Conservation (phyloP, 2,888 invertebrate species). For the Eristalis arbustorum region DNA sequence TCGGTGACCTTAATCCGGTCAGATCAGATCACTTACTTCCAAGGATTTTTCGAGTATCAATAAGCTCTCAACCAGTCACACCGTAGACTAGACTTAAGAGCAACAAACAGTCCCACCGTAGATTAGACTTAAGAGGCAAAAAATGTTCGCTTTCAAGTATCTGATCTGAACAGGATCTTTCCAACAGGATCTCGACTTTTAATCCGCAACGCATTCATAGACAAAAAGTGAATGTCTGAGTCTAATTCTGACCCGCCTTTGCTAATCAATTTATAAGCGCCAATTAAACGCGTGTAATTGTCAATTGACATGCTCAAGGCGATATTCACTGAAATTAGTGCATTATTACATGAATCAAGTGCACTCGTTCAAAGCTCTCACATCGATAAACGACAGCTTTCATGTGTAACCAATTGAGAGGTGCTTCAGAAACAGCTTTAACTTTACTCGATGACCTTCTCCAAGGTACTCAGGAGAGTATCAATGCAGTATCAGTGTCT, state of each 20-base stretch:
- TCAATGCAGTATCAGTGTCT: not conserved
- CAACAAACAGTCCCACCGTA: too few species aligned
- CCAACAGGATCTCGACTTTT: not conserved
- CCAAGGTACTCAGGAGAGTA: not conserved
- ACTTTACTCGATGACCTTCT: not conserved
- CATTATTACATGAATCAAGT: conserved; percentile 8
- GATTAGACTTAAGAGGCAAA: not conserved
- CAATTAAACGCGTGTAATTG: conserved; percentile 16
- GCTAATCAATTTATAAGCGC: not conserved
- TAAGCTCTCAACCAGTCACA: too few species aligned
- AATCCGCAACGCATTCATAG: not conserved
- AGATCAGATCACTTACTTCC: too few species aligned
- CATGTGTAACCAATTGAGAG: not conserved
- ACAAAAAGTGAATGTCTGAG: not conserved
- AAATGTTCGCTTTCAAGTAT: not conserved
- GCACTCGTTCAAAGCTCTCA: not conserved
- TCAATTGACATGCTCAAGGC: conserved; percentile 14
- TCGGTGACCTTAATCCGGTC: too few species aligned
- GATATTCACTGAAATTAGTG: conserved; percentile 1
- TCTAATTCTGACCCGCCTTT: not conserved
- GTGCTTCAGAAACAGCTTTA: not conserved
- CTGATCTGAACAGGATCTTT: not conserved
- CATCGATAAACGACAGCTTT: not conserved
- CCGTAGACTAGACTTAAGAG: too few species aligned
- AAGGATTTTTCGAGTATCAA: too few species aligned